These are phyloP conservation scores for Puffinus mauretanicus DNA, from an alignment of 2,113 vertebrate species.

Conservation along the genomic window DNA sequence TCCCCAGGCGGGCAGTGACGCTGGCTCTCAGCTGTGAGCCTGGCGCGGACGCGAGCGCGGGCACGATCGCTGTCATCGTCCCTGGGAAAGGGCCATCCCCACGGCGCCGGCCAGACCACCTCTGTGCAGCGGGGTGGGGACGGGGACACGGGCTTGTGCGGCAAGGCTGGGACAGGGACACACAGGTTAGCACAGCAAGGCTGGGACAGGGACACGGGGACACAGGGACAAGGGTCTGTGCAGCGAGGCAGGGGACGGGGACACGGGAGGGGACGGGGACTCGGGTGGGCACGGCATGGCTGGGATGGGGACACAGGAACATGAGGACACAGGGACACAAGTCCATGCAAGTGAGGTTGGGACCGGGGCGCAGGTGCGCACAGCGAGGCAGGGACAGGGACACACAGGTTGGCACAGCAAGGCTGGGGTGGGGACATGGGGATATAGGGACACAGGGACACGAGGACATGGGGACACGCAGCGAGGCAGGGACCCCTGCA, in stretches of 20 bases:
- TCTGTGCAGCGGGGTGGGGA: neutral
- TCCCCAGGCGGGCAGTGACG: neutral
- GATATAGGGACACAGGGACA: neutral
- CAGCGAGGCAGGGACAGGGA: neutral
- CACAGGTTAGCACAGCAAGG: rapidly evolving
- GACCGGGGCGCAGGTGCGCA: neutral
- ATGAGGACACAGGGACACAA: neutral
- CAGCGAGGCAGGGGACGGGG: too few species aligned
- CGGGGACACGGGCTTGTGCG: rapidly evolving
- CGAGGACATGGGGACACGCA: neutral
- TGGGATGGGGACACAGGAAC: neutral
- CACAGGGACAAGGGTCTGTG: too few species aligned
- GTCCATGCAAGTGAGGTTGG: neutral
- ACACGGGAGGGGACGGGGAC: too few species aligned
- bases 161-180: neutral
- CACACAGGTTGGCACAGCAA: neutral
- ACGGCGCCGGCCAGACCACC: rapidly evolving
- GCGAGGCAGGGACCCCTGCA: neutral
- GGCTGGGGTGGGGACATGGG: neutral
- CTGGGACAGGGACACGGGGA: neutral
- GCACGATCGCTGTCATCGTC: neutral
- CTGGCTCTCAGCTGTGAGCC: neutral
- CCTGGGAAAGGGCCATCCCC: neutral
- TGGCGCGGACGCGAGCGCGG: neutral
- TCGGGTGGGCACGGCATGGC: neutral